Evolutionary conservation across 2,888 invertebrate species (phyloP), one percentile per base, ranked within the genome.

Genomic region (Pocota personata): DNA sequence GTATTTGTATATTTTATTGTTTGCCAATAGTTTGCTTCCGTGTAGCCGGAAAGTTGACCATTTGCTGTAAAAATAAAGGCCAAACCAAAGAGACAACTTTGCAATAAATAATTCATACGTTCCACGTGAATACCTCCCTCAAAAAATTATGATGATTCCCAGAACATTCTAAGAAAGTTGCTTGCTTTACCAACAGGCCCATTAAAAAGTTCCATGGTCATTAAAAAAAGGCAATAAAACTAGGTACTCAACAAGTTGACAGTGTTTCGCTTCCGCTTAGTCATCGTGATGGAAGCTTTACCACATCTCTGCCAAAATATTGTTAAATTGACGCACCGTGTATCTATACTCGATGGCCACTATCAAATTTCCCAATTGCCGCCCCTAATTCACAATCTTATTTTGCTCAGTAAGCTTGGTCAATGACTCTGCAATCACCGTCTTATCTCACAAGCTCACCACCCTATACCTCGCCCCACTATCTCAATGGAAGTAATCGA

Each of bases 351-450:
- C 7, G 24, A 43, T 32, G 48, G 32, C n/a, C 46, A 62, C 40
- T 57, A 69, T 62, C 52, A 55, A 46, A 27, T 48, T 64, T 35
- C 7, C 48, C 27, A 58, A 55, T 71, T 77, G 37, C 32, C 76
- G 77, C 62, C 50, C 40, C 48, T 50, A 35, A 32, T 35, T 43
- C 32, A 16, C 57, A 57, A 77, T 71, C 76, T 16, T 48, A 64
- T 60, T 52, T 50, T 52, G 77, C 58, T 40, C 37, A 72, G 35
- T 21, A 21, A 60, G 57, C 37, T 50, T 78, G 83, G 83, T 79
- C 83, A 83, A 83, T 83, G 83, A 78, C 83, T 62, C 60, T 43
- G 52, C 50, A 58, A 52, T 66, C 40, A 62, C 19, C 19, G 46
- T 40, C 73, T 83, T 83, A 83, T 83, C 83, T 73, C 52, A 37